Percentiles rank a stretch among this genome's conserved stretches.
phyloP scores from a whole-genome alignment of 1,140 invertebrate species.

The Macrocentrus cingulum region DNA sequence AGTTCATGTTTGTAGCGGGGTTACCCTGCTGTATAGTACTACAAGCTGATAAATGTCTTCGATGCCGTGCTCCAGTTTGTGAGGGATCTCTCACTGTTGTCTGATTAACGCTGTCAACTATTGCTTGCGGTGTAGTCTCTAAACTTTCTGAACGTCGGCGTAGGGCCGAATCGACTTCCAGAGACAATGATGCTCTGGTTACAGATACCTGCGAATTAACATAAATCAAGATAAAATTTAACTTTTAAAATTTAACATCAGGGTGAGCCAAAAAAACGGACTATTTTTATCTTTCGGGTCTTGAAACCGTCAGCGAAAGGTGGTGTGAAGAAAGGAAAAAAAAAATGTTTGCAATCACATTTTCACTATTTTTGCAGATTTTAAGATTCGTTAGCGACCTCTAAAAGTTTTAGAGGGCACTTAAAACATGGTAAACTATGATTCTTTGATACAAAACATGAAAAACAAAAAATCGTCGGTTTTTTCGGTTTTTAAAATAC shows the following conservation, averaged over 20 bases:
- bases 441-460: too few species aligned
- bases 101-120: slow-evolving; percentile 38
- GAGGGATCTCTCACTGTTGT: slow-evolving; percentile 38
- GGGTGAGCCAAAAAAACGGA: too few species aligned
- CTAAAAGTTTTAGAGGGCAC: too few species aligned
- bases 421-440: too few species aligned
- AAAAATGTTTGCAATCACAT: too few species aligned
- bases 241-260: not conserved
- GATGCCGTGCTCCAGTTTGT: slow-evolving; percentile 45
- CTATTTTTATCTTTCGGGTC: too few species aligned
- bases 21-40: slow-evolving; percentile 51
- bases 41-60: slow-evolving; percentile 54
- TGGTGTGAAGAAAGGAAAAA: too few species aligned
- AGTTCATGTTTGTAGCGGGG: slow-evolving; percentile 50
- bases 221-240: not conserved
- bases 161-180: slow-evolving; percentile 61
- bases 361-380: too few species aligned
- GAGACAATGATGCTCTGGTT: slow-evolving; percentile 63
- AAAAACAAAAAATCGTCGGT: too few species aligned
- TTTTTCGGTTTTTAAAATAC: too few species aligned
- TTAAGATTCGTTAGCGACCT: too few species aligned
- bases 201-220: slow-evolving; percentile 38
- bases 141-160: slow-evolving; percentile 63
- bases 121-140: slow-evolving; percentile 60
- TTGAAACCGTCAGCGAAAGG: too few species aligned